These are phyloP conservation scores for Rhinogobius similis DNA, from an alignment of 2,113 vertebrate species.

Conservation along the genomic window DNA sequence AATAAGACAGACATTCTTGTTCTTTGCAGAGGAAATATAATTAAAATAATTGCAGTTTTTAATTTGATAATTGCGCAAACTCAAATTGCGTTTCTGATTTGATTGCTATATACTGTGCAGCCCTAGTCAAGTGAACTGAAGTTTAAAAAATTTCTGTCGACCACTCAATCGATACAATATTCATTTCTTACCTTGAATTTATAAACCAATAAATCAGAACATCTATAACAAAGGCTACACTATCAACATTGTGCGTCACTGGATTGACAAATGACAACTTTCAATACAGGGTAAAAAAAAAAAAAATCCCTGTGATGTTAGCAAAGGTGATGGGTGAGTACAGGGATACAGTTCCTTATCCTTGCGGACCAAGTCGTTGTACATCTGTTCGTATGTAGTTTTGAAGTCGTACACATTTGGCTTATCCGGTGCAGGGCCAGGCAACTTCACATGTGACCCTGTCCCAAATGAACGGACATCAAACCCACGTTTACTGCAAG, in stretches of 20 bases:
- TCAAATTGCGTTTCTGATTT: too few relatives aligned
- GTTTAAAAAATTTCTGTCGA: background rate
- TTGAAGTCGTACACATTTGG: constrained; percentile 99
- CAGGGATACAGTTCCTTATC: constrained; percentile 99
- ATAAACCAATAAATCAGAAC: background rate
- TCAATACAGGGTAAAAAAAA: constrained; percentile 11
- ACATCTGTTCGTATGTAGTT: constrained; percentile 99
- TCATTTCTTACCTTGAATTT: background rate
- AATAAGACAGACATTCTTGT: too few relatives aligned
- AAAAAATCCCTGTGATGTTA: constrained; percentile 23
- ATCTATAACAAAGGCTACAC: background rate
- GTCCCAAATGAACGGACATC: constrained; percentile 97
- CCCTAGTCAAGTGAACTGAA: background rate
- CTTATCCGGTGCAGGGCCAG: constrained; percentile 97
- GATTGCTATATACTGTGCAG: too few relatives aligned
- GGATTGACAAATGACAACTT: background rate
- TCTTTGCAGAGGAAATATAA: too few relatives aligned
- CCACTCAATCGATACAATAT: background rate
- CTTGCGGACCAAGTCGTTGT: constrained; percentile 99
- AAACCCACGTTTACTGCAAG: constrained; percentile 95
- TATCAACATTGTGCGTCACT: background rate
- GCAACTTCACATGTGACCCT: constrained; percentile 95
- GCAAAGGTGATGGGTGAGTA: constrained; percentile 29
- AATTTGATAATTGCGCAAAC: too few relatives aligned
- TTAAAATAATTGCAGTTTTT: too few relatives aligned